Conservation (phyloP, 2,113 vertebrate species). For the Brachypteracias leptosomus region DNA sequence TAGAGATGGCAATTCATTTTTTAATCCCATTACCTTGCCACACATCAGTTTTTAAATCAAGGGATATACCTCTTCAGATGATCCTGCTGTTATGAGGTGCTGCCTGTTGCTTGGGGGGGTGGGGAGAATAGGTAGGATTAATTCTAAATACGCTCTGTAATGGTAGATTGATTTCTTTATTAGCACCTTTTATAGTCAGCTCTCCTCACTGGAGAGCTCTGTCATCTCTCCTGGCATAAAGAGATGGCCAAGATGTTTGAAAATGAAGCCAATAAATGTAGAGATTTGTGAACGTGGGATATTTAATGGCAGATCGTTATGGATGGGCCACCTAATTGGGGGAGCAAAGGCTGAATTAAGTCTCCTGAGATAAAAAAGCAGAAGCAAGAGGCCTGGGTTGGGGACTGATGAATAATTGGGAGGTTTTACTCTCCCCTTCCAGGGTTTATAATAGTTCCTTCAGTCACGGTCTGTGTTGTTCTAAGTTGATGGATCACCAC, state of each 20-base stretch:
- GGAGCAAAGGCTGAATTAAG: neutral
- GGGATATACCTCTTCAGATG: neutral
- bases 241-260: neutral
- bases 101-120: neutral
- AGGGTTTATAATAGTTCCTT: neutral
- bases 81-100: neutral
- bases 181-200: neutral
- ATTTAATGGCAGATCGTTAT: conserved; percentile 13
- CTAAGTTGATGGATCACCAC: neutral
- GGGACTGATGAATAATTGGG: neutral
- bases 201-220: neutral
- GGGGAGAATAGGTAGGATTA: neutral
- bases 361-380: neutral
- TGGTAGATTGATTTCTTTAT: neutral
- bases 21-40: conserved; percentile 2
- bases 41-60: conserved; percentile 13
- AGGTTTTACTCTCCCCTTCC: neutral
- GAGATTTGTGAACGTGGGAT: neutral
- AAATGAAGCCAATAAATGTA: conserved; percentile 25
- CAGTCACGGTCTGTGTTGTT: neutral
- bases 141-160: neutral
- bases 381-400: neutral
- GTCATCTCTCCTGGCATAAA: neutral
- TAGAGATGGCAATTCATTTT: neutral
- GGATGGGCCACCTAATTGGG: neutral